Percentiles rank a stretch among this genome's conserved stretches.
These are phyloP conservation scores for Andrena hattorfiana DNA, from an alignment of 2,888 invertebrate genomes.

Conservation along the genomic window DNA sequence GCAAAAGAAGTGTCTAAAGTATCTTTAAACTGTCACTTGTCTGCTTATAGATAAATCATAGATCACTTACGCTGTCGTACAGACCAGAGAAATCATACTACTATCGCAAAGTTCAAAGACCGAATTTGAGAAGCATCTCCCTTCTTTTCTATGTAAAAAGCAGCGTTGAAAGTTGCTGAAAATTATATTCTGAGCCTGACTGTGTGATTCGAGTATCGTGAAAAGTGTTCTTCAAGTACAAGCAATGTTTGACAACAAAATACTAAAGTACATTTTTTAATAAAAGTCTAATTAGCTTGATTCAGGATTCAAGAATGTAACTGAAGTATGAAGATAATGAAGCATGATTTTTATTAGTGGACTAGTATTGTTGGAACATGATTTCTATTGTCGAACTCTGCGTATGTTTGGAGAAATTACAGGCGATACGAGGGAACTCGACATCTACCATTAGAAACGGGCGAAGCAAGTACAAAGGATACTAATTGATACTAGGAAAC, in stretches of 20 bases:
- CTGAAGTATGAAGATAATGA: no score
- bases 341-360: slow-evolving; percentile 3
- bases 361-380: slow-evolving; percentile 10
- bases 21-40: background rate
- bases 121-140: background rate
- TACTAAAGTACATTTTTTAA: background rate
- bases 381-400: background rate
- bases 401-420: slow-evolving; percentile 20
- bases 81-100: background rate
- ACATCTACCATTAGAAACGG: slow-evolving; percentile 64
- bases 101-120: background rate
- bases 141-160: background rate
- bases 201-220: slow-evolving; percentile 27
- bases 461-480: slow-evolving; percentile 74
- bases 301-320: background rate
- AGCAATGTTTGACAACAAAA: slow-evolving; percentile 5
- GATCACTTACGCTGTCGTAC: background rate
- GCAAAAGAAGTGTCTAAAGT: background rate
- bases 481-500: slow-evolving; percentile 79
- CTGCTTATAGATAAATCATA: background rate
- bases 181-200: background rate
- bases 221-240: slow-evolving; percentile 24
- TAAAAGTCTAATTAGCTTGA: background rate
- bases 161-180: background rate
- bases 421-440: slow-evolving; percentile 21